Conservation (phyloP, 2,888 invertebrate species). For the Stenurella melanura region DNA sequence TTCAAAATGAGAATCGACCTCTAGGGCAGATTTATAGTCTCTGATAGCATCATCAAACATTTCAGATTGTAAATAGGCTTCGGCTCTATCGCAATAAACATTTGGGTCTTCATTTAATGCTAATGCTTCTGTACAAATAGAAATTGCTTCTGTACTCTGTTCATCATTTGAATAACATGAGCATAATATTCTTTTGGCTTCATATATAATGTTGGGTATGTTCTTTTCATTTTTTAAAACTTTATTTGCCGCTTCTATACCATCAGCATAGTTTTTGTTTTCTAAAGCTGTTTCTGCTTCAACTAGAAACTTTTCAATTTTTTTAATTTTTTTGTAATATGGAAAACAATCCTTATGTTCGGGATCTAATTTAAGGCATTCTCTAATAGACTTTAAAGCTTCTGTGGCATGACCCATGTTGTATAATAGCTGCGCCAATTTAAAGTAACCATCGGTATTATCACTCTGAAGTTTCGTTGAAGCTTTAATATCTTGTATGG, state of each 20-base stretch:
- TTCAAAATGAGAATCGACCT: slow-evolving; percentile 85
- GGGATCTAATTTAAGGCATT: slow-evolving; percentile 97
- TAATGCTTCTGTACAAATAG: slow-evolving; percentile 87
- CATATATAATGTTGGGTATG: slow-evolving; percentile 82
- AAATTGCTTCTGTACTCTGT: slow-evolving; percentile 82
- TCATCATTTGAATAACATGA: slow-evolving; percentile 85
- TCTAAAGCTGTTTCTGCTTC: slow-evolving; percentile 80
- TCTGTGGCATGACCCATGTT: slow-evolving; percentile 93
- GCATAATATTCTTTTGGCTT: slow-evolving; percentile 87
- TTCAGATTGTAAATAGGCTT: slow-evolving; percentile 91
- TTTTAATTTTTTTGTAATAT: slow-evolving; percentile 96
- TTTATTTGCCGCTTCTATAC: slow-evolving; percentile 81
- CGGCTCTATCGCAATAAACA: slow-evolving; percentile 92
- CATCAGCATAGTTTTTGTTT: slow-evolving; percentile 80
- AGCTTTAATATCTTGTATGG: slow-evolving; percentile 92
- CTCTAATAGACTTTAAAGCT: slow-evolving; percentile 93
- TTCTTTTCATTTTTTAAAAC: slow-evolving; percentile 83
- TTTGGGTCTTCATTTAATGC: slow-evolving; percentile 84
- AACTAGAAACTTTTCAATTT: slow-evolving; percentile 87
- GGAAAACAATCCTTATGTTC: slow-evolving; percentile 98
- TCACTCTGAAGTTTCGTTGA: slow-evolving; percentile 94
- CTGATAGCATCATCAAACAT: slow-evolving; percentile 95
- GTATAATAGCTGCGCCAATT: slow-evolving; percentile 91
- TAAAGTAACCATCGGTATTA: slow-evolving; percentile 90
- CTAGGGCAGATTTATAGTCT: slow-evolving; percentile 90